phyloP scores from a whole-genome alignment of 2,797 vertebrate species.

The Semaprochilodus insignis region DNA sequence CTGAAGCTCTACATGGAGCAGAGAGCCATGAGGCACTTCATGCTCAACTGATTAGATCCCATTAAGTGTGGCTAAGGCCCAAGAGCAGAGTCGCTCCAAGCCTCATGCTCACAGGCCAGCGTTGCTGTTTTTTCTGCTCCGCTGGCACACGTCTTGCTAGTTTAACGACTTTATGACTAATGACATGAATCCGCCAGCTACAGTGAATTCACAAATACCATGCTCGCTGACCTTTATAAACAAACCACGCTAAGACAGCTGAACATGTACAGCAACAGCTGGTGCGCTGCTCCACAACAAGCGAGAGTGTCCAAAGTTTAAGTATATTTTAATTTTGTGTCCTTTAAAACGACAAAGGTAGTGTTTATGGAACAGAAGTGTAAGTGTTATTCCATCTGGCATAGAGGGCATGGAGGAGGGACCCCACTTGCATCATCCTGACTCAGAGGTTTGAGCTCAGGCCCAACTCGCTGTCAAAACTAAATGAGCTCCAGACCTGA shows the following conservation, averaged over 20 bases:
- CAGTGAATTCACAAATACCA: slow-evolving; percentile 59
- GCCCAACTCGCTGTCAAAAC: slow-evolving; percentile 1
- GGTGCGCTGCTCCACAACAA: slow-evolving; percentile 30
- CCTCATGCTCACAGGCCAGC: slow-evolving; percentile 48
- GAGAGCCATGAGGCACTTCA: slow-evolving; percentile 53
- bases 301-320: slow-evolving; percentile 6
- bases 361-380: slow-evolving; percentile 49
- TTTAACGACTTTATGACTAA: slow-evolving; percentile 65
- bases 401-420: not conserved
- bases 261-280: slow-evolving; percentile 48
- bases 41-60: slow-evolving; percentile 70
- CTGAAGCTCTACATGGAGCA: slow-evolving; percentile 7
- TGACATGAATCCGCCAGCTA: slow-evolving; percentile 64
- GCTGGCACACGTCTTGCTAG: slow-evolving; percentile 62
- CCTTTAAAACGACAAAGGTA: slow-evolving; percentile 39
- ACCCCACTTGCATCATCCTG: slow-evolving; percentile 25
- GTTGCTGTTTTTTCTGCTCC: slow-evolving; percentile 68
- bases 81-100: slow-evolving; percentile 48
- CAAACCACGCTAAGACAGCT: slow-evolving; percentile 58
- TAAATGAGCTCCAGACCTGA: slow-evolving; percentile 36
- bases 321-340: slow-evolving; percentile 33
- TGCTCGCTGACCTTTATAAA: slow-evolving; percentile 64
- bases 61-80: slow-evolving; percentile 67
- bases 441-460: slow-evolving; percentile 13
- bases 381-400: slow-evolving; percentile 45